phyloP scores from a whole-genome alignment of 2,113 vertebrate species.

The Aphyosemion australe region DNA sequence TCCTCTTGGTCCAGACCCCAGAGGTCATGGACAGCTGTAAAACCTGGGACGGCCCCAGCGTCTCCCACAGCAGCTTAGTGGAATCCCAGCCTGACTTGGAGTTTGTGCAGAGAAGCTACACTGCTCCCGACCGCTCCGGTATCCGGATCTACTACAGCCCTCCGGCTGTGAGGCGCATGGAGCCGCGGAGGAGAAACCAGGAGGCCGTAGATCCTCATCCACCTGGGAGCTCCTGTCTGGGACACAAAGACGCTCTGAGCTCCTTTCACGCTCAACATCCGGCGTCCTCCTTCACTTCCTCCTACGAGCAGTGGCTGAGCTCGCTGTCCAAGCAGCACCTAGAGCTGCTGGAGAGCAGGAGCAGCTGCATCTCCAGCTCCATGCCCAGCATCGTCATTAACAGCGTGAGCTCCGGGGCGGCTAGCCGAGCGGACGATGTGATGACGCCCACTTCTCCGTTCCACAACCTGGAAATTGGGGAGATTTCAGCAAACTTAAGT shows the following conservation, averaged over 20 bases:
- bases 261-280: conserved; percentile 35
- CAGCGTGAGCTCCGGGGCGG: conserved; percentile 3
- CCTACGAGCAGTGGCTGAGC: conserved; percentile 91
- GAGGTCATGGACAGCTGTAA: conserved; percentile 74
- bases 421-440: conserved; percentile 47
- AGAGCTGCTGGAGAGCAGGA: conserved; percentile 84
- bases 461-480: conserved; percentile 83
- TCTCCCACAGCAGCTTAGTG: conserved; percentile 69
- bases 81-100: conserved; percentile 79
- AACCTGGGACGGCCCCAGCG: conserved; percentile 85
- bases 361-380: conserved; percentile 48
- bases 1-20: conserved; percentile 44
- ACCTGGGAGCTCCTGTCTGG: conserved; percentile 33
- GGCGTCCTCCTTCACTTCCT: conserved; percentile 50
- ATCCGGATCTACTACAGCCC: conserved; percentile 98
- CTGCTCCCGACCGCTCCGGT: conserved; percentile 92
- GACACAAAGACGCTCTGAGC: neutral
- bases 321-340: conserved; percentile 90
- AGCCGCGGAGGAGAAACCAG: conserved; percentile 65
- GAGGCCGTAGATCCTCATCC: conserved; percentile 20
- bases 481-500: conserved; percentile 93
- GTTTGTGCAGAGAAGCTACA: conserved; percentile 92
- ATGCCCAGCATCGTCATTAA: conserved; percentile 41
- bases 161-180: conserved; percentile 85
- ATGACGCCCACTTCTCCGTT: conserved; percentile 74